Conservation (phyloP, 2,888 invertebrate species). For the Coelinius sp. region DNA sequence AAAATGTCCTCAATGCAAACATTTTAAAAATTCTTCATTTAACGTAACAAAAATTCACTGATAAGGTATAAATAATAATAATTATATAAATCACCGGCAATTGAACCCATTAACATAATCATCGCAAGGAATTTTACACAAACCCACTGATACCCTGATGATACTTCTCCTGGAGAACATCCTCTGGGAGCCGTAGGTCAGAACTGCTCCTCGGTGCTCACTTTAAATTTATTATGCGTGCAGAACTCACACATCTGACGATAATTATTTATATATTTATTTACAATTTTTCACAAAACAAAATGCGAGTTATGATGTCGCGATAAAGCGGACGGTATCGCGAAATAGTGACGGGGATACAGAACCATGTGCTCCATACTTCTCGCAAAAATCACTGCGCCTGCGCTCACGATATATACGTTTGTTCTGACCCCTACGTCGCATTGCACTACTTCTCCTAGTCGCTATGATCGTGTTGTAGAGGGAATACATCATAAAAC, state of each 20-base stretch:
- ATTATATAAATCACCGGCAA: too few species aligned
- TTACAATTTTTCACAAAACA: conserved; percentile 41
- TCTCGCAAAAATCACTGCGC: conserved; percentile 66
- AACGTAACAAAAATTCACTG: too few species aligned
- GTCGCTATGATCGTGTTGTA: conserved; percentile 43
- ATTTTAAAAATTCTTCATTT: too few species aligned
- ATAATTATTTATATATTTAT: conserved; percentile 31
- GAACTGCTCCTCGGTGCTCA: conserved; percentile 45
- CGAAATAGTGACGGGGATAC: conserved; percentile 37
- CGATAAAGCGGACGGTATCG: conserved; percentile 12
- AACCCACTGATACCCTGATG: too few species aligned
- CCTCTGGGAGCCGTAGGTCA: conserved; percentile 50
- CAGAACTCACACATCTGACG: too few species aligned
- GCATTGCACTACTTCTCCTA: conserved; percentile 40
- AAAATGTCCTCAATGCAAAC: too few species aligned
- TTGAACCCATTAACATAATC: too few species aligned
- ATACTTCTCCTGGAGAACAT: too few species aligned
- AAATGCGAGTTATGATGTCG: conserved; percentile 6
- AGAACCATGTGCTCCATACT: conserved; percentile 67
- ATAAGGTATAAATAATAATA: too few species aligned
- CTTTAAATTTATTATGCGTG: too few species aligned
- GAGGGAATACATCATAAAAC: conserved; percentile 60
- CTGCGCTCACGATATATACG: conserved; percentile 58
- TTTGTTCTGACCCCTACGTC: conserved; percentile 58
- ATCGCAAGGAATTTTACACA: too few species aligned